phyloP scores from a whole-genome alignment of 2,113 vertebrate species.

The Felis catus region F.catus_Fca126_mat1.0 CM031422.1:16118501-16119000 shows the following conservation, averaged over 20 bases:
- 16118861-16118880: rapidly evolving
- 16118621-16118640: background rate
- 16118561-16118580: background rate
- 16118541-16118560: background rate
- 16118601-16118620: background rate
- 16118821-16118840: background rate
- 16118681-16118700: background rate
- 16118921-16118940: background rate
- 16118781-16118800: rapidly evolving
- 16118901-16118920: background rate
- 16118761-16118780: background rate
- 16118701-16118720: background rate
- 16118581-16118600: background rate
- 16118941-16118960: too few relatives aligned
- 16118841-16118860: background rate
- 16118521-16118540: background rate
- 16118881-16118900: background rate
- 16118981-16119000: background rate
- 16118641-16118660: too few relatives aligned
- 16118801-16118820: rapidly evolving
- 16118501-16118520: background rate
- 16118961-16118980: background rate
- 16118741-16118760: background rate
- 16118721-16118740: background rate
- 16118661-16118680: background rate